These are phyloP conservation scores for Polymixis lichenea DNA, from an alignment of 2,888 invertebrate species.

Conservation along the genomic window DNA sequence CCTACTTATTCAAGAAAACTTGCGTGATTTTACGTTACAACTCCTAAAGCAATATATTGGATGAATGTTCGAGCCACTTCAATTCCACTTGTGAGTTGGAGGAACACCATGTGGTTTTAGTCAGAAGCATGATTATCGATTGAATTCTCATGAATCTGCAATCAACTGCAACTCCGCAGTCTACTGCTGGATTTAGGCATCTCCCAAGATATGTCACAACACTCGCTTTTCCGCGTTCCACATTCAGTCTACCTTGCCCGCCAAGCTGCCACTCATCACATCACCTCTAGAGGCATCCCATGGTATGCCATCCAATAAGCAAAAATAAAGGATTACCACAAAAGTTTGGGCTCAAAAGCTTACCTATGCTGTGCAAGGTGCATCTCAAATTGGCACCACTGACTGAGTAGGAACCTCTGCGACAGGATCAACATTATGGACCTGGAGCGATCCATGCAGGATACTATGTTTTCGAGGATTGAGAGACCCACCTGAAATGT, in stretches of 20 bases:
- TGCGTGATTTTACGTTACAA: too few species aligned
- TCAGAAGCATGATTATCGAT: too few species aligned
- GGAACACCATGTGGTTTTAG: too few species aligned
- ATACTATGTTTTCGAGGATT: conserved; percentile 93
- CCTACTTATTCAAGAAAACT: too few species aligned
- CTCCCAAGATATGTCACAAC: background rate
- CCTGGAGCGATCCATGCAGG: conserved; percentile 92
- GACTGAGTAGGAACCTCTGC: conserved; percentile 91
- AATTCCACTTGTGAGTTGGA: too few species aligned
- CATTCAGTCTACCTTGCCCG: background rate
- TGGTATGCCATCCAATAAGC: background rate
- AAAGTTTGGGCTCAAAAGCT: conserved; percentile 20
- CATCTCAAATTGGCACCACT: conserved; percentile 94
- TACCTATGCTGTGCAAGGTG: conserved; percentile 92
- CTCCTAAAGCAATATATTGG: too few species aligned
- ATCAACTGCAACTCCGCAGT: background rate
- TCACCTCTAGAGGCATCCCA: background rate
- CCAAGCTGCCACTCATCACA: background rate
- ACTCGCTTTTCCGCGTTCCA: background rate
- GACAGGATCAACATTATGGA: conserved; percentile 92
- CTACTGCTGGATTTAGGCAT: background rate
- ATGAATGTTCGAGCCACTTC: too few species aligned
- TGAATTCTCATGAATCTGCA: too few species aligned
- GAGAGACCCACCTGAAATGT: conserved; percentile 90
- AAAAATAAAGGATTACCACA: background rate